Evolutionary conservation across 2,113 vertebrate species (phyloP), one percentile per base, ranked within the genome.

Genomic region (Sylvilagus bachmani): DNA sequence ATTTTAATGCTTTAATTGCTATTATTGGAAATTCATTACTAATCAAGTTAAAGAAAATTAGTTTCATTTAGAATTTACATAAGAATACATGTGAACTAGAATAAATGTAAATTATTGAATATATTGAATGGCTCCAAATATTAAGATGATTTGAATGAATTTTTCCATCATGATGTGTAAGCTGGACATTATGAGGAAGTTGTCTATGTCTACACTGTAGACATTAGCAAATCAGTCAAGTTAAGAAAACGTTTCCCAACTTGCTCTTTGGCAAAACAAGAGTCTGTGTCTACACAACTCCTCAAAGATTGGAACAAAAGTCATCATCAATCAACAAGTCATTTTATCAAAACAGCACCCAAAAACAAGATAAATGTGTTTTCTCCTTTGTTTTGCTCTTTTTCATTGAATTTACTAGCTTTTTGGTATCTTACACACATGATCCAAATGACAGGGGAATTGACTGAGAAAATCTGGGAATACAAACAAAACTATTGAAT

Each of bases 401-500:
- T 16, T 25, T 58, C n/a, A 51, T 19, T 91, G 31, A 93, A 80
- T 86, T 95, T 96, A 31, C 62, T 93, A 81, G 33, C 80, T 74
- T 55, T 93, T 77, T 96, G 74, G 14, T 10, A 51, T 83, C 12
- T 69, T 90, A 83, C 62, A 71, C 36, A 86, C 27, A 80, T 36
- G 73, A 27, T 82, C 11, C 92, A 36, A 94, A 94, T 62, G 33
- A 78, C 70, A 83, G 24, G 66, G 55, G 64, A 93, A 91, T 17
- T 75, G 51, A 82, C 78, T 89, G 27, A 49, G 36, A 94, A 95
- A 96, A 93, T 90, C 74, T 95, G 58, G 58, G 78, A 95, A 80
- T 82, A 84, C 71, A 97, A 95, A 93, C 74, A 89, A 95, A 96
- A 96, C 86, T 51, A 64, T 61, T 91, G 81, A 88, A 61, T 86